A percentile compares a stretch with the other conserved stretches of the same genome.
Evolutionary conservation across 2,113 vertebrate species (phyloP).

Genomic region (Macquaria ambigua): DNA sequence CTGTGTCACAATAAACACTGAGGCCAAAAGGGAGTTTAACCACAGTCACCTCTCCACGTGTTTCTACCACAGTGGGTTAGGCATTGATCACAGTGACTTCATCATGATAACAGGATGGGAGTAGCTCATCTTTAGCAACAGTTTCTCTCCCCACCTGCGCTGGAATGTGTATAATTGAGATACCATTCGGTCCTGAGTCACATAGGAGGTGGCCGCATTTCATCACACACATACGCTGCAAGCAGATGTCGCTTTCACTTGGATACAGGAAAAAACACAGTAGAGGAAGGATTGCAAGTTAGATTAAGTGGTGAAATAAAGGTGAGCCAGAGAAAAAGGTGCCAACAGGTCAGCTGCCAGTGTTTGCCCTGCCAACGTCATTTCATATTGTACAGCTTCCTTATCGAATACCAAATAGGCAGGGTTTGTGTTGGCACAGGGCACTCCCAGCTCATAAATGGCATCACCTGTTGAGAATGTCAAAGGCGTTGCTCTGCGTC

Average conservation of each 20-base stretch:
- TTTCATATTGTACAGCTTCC: neutral
- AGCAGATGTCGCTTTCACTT: neutral
- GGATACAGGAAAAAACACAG: neutral
- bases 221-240: slow-evolving; percentile 4
- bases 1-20: neutral
- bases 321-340: slow-evolving; percentile 5
- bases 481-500: neutral
- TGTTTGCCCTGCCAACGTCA: slow-evolving; percentile 1
- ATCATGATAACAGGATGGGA: slow-evolving; percentile 37
- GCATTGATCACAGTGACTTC: slow-evolving; percentile 9
- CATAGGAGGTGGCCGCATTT: slow-evolving; percentile 24
- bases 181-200: slow-evolving; percentile 51
- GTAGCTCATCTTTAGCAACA: slow-evolving; percentile 35
- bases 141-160: slow-evolving; percentile 8
- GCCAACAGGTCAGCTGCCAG: neutral
- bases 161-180: slow-evolving; percentile 35
- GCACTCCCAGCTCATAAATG: slow-evolving; percentile 42
- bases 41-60: neutral
- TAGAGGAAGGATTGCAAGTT: neutral
- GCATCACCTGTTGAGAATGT: slow-evolving; percentile 44
- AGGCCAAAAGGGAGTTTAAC: neutral
- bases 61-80: neutral
- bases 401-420: slow-evolving; percentile 28
- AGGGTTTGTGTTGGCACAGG: slow-evolving; percentile 15
- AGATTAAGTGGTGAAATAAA: slow-evolving; percentile 17